Base-by-base conservation (phyloP, 2,888 invertebrate species). In the Papilio demoleus region DNA sequence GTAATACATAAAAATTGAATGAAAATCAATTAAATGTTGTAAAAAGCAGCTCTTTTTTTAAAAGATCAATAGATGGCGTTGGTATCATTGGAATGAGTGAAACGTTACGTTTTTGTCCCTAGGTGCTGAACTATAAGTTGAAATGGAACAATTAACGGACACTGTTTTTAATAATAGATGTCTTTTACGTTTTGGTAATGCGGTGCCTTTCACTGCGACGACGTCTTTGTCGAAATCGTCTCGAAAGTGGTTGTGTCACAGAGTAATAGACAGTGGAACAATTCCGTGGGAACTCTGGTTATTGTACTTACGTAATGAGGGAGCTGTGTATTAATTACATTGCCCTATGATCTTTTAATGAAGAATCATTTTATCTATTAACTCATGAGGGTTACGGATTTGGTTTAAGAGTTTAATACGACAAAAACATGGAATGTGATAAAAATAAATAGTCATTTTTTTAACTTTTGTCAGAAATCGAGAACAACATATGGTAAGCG, bases 231-330 rank as follows among this genome's bases (percentile, higher is more conserved):
- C 40, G 42, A 56, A 31, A 42, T 36, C 62, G 36, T 19, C 47
- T 67, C 38, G 67, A 67, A 67, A 67, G 67, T 62, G 56, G 40
- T 67, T 67, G 67, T 67, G 67, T 67, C 67, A 67, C 34, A 67
- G 61, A 22, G 34, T 19, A 56, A 56, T 24, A 31, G 14, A 22
- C 36, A 8, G 42, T 12, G 27, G 58, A 34, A 62, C 4, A 12
- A n/a, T 40, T 62, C n/a, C 62, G 62, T 67, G 67, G 62, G 67
- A 67, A 62, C 40, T 31, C 34, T 19, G 42, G 61, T 61, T 53
- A 53, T 61, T 14, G 40, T 1, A 42, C 36, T 61, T 27, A 53
- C 22, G 53, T 53, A 61, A 67, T 61, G 53, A 67, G 66, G 59
- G 45, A 19, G 17, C 36, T 34, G 38, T n/a, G 17, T 12, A 6